phyloP scores from a whole-genome alignment of 2,113 vertebrate species.

The Sphaerodactylus townsendi region DNA sequence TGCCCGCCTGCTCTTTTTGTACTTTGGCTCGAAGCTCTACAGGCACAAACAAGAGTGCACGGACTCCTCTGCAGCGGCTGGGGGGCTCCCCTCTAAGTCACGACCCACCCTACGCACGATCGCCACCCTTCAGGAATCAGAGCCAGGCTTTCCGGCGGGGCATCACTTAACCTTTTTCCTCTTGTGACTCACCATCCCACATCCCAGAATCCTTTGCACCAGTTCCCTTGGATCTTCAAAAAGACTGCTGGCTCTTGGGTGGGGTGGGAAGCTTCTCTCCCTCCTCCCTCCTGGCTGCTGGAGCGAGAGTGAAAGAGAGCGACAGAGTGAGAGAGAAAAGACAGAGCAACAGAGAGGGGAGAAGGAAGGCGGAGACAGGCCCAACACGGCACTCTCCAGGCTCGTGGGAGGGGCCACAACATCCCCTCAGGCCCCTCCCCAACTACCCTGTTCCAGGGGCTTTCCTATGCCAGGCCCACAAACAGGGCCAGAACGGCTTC shows the following conservation, averaged over 20 bases:
- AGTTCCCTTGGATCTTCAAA: constrained; percentile 29
- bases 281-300: background rate
- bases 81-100: background rate
- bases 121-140: background rate
- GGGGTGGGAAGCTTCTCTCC: background rate
- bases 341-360: background rate
- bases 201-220: constrained; percentile 5
- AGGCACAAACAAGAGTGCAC: constrained; percentile 7
- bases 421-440: background rate
- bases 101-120: background rate
- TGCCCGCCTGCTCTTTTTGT: fast-evolving
- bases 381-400: too few relatives aligned
- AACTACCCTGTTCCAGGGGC: too few relatives aligned
- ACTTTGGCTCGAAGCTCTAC: background rate
- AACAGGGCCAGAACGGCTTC: too few relatives aligned
- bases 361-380: background rate
- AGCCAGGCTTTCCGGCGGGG: background rate
- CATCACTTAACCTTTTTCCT: constrained; percentile 20
- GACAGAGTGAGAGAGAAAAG: background rate
- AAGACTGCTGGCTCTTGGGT: background rate
- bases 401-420: background rate
- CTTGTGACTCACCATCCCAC: background rate
- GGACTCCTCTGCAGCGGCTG: fast-evolving
- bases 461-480: too few relatives aligned
- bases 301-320: background rate